Base-by-base conservation (phyloP, 2,113 vertebrate species). In the Mustela nigripes region DNA sequence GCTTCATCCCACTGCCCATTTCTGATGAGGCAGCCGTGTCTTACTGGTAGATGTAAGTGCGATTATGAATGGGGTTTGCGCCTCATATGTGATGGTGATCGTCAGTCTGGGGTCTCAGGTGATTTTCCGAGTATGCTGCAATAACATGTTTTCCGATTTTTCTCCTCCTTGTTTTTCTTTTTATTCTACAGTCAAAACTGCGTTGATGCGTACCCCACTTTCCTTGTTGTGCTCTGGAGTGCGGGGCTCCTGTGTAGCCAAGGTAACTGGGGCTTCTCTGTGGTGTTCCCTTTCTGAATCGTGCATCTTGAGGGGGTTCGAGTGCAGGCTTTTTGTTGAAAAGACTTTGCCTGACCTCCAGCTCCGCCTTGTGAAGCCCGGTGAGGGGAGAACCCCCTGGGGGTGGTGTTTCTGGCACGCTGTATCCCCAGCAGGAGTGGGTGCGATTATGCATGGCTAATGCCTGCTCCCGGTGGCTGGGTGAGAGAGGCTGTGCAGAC, bases 241-340 rank as follows among this genome's bases (percentile, higher is more conserved):
- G 99, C 99, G 0, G 99, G 99, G 10, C 96, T 99, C 33, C 99
- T 99, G 92, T 99, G 99, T 97, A 99, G 98, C 97, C 99, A 99
- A 99, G 99, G 99, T 99, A 99, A 99, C 97, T 42, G 1, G 60
- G 93, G 48, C 8, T 80, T 74, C n/a, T 42, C 2, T 67, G 33
- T 56, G 60, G 74, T 63, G 4, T 36, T 28, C 21, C 12, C 4
- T 26, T 83, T 82, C 80, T 73, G 1, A n/a, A 73, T 87, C 24
- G 4, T 33, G 24, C 9, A 0, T 1, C 15, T 42, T 48, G n/a
- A 24, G 45, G 42, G 36, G 83, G 71, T 76, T 56, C 31, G 7
- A 11, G 76, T 3, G 71, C 6, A 0, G 0, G 39, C 60, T 63
- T 0, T 89, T 74, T 60, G 85, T 82, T 90, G 78, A 94, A 89